phyloP scores from a whole-genome alignment of 1,140 invertebrate genomes.

The Solenopsis invicta region DNA sequence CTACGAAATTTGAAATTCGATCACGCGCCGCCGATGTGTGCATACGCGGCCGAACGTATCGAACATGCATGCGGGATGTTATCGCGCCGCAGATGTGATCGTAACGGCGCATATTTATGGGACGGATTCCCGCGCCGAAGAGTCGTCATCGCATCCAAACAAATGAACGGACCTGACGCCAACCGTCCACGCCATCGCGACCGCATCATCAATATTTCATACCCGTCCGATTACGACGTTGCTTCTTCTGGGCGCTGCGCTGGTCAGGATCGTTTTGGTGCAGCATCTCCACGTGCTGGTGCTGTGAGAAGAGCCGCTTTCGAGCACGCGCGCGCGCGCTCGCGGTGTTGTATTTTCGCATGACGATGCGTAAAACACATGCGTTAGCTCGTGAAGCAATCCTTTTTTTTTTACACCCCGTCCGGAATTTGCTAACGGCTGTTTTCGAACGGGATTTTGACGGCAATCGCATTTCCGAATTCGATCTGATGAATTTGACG shows the following conservation, averaged over 20 bases:
- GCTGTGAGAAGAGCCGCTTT: neutral
- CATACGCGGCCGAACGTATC: constrained; percentile 50
- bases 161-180: constrained; percentile 54
- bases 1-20: constrained; percentile 75
- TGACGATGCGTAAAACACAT: constrained; percentile 24
- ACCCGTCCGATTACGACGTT: constrained; percentile 32
- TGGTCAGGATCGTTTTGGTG: constrained; percentile 11
- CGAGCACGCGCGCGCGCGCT: no score
- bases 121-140: constrained; percentile 46
- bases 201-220: constrained; percentile 77
- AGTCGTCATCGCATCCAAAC: constrained; percentile 71
- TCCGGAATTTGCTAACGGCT: neutral
- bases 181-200: constrained; percentile 15
- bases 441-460: constrained; percentile 40
- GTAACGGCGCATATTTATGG: constrained; percentile 76
- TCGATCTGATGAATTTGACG: constrained; percentile 45
- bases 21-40: constrained; percentile 66
- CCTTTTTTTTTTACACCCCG: constrained; percentile 35
- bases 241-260: constrained; percentile 21
- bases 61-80: constrained; percentile 50
- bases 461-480: constrained; percentile 28
- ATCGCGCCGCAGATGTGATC: constrained; percentile 68
- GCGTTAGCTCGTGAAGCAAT: constrained; percentile 1
- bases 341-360: constrained; percentile 14
- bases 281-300: neutral